phyloP scores from a whole-genome alignment of 2,888 invertebrate species.

The Hipparchia sbordonii region DNA sequence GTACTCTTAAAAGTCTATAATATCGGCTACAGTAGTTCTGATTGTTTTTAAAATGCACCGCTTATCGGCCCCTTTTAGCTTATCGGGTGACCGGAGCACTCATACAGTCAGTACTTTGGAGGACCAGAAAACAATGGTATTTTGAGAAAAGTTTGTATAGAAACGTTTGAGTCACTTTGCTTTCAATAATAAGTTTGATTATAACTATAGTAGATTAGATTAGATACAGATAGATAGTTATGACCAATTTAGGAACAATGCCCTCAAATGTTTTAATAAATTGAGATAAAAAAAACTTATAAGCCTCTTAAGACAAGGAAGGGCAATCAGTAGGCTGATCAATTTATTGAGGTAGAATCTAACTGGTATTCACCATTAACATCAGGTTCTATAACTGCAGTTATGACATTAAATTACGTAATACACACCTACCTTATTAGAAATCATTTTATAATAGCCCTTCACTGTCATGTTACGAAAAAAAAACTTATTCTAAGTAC shows the following conservation, averaged over 20 bases:
- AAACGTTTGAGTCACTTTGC: conserved; percentile 45
- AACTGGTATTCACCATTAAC: too few relatives aligned
- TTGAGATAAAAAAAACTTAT: neutral
- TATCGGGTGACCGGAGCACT: conserved; percentile 72
- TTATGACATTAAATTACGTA: neutral
- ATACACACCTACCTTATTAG: neutral
- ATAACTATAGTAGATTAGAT: conserved; percentile 10
- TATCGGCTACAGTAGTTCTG: conserved; percentile 55
- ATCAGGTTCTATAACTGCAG: neutral
- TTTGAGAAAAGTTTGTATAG: conserved; percentile 40
- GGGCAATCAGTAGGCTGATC: neutral
- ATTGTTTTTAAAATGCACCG: conserved; percentile 65
- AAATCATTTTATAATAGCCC: neutral
- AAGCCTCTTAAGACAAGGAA: too few relatives aligned
- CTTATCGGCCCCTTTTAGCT: conserved; percentile 62
- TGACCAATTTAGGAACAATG: neutral
- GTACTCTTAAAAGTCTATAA: conserved; percentile 11
- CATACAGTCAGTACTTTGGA: conserved; percentile 46
- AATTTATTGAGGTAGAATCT: neutral
- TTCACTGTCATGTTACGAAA: neutral
- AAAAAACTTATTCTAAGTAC: too few relatives aligned
- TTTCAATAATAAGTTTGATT: conserved; percentile 23
- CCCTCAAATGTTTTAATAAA: neutral
- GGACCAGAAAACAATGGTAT: conserved; percentile 49
- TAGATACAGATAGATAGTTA: neutral